Evolutionary conservation across 2,797 vertebrate species (phyloP).

Genomic region (Intellagama lesueurii): DNA sequence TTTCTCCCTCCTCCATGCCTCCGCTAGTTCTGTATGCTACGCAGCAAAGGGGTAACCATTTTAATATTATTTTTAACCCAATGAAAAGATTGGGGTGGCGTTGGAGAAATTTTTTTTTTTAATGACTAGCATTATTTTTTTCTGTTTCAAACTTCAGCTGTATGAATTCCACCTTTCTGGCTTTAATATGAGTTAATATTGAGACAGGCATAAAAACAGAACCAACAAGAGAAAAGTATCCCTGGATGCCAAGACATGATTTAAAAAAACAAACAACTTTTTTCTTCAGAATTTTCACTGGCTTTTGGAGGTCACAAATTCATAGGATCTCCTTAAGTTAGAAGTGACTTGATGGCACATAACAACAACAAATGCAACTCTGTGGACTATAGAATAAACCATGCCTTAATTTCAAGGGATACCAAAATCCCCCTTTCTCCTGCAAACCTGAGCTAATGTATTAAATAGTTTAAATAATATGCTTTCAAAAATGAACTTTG

Average conservation of each 20-base stretch:
- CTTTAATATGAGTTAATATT: background rate
- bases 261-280: background rate
- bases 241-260: background rate
- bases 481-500: conserved; percentile 11
- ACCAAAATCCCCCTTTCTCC: background rate
- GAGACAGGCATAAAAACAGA: conserved; percentile 14
- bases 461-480: conserved; percentile 21
- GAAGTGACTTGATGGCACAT: no score
- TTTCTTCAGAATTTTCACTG: background rate
- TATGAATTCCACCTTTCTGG: background rate
- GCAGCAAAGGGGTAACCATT: conserved; percentile 3
- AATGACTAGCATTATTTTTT: no score
- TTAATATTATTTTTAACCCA: background rate
- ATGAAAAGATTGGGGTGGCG: background rate
- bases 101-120: background rate
- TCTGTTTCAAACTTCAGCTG: background rate
- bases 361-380: background rate
- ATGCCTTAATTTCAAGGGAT: background rate
- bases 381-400: background rate
- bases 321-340: no score
- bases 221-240: background rate
- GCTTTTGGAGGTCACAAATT: background rate
- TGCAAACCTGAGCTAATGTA: background rate
- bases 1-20: background rate
- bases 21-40: background rate